Base-by-base conservation (phyloP, 1,140 invertebrate species). In the Drosophila tropicalis region DNA sequence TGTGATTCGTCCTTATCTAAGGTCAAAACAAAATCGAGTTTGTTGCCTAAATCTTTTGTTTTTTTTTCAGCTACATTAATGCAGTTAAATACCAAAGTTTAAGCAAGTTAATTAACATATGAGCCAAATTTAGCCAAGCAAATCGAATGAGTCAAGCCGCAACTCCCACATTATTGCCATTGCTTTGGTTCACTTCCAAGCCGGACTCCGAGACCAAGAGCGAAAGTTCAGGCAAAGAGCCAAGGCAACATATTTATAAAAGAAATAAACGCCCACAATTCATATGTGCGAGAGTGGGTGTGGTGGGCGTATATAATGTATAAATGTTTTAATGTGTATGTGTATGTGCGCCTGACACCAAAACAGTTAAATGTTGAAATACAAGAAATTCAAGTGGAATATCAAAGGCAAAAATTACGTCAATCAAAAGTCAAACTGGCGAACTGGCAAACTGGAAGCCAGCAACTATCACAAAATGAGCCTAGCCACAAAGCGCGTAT, bases 301-400 rank as follows among this genome's bases (percentile, higher is more conserved):
- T 87, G 80, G 70, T 85, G 83, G 83, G 72, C 72, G 84, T 57
- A 19, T 51, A 19, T 51, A 51, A 66, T 70, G 39, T 36, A 74
- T 66, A 54, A 54, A 57, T 64, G 73, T 76, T 65, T 57, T 41
- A 62, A 36, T 56, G 44, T 83, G 76, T 76, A 79, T 70, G 76
- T 86, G 76, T 78, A 66, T 85, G 82, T 83, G 72, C 72, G 84
- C 76, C 84, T 82, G 83, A 87, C 83, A 87, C 83, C 83, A 80
- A 87, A 85, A 87, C 84, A 83, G 83, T 89, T 87, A 89, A 89
- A 87, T 89, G 84, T 87, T 72, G 83, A 89, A 87, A 87, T 87
- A 87, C 83, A 89, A 87, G 83, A 87, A 89, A 87, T 87, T 87
- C 83, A 87, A 87, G 58, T 87, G 83, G 44, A 89, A 87, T 87